These are phyloP conservation scores for Hydractinia echinata DNA, from an alignment of 30 jellyfish, hydroid and myxozoan genomes.

Conservation along the genomic window DNA sequence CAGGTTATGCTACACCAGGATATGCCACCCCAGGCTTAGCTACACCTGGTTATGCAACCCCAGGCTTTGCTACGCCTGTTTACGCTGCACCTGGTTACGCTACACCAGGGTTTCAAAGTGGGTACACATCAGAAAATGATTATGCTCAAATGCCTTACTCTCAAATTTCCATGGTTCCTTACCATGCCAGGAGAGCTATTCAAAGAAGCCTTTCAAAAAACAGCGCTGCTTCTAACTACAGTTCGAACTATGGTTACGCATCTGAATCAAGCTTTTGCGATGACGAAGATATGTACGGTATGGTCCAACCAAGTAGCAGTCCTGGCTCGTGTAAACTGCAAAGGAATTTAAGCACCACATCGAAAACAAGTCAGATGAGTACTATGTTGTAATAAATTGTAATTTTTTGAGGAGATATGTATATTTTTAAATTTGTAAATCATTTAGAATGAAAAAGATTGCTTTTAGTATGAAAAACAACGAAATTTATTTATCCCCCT, in stretches of 20 bases:
- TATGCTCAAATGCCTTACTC: neutral
- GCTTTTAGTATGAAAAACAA: too few species aligned
- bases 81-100: constrained; percentile 31
- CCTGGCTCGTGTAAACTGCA: neutral
- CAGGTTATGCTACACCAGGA: constrained; percentile 24
- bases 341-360: constrained; percentile 1
- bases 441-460: too few species aligned
- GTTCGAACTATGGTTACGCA: constrained; percentile 15
- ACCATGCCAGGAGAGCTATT: constrained; percentile 21
- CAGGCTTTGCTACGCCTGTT: constrained; percentile 30
- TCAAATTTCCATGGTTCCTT: neutral
- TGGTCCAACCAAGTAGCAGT: constrained; percentile 1
- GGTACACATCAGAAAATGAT: constrained; percentile 28
- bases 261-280: constrained; percentile 29
- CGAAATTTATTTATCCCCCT: too few species aligned
- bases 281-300: constrained; percentile 19
- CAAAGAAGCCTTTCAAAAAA: constrained; percentile 17
- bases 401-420: too few species aligned
- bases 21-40: constrained; percentile 10
- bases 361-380: constrained; percentile 9
- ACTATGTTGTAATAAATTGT: neutral
- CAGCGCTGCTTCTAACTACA: constrained; percentile 17
- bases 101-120: constrained; percentile 21
- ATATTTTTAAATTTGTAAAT: too few species aligned
- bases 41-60: constrained; percentile 15